Evolutionary conservation across 2,888 invertebrate genomes (phyloP).

Genomic region (Chymomyza procnemis): DNA sequence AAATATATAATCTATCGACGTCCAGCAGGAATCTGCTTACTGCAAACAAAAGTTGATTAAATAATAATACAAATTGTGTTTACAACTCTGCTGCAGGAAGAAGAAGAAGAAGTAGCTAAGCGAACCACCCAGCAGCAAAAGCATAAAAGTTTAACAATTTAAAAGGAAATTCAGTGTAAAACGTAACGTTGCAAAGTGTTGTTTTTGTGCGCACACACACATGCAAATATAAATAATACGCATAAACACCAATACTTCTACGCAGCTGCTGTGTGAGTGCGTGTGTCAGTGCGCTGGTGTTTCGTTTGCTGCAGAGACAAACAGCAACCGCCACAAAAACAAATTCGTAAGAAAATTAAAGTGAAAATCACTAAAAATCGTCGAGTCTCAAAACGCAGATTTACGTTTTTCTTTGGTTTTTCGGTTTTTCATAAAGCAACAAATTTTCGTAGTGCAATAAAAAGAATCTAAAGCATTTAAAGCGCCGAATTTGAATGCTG

Average conservation of each 20-base stretch:
- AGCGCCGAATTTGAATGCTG: conserved; percentile 53
- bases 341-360: conserved; percentile 19
- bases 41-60: conserved; percentile 23
- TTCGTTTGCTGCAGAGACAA: conserved; percentile 31
- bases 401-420: too few species aligned
- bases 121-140: conserved; percentile 5
- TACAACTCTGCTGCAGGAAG: conserved; percentile 6
- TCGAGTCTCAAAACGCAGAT: conserved; percentile 15
- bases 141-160: conserved; percentile 8
- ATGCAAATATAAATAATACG: neutral
- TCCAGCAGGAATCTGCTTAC: conserved; percentile 10
- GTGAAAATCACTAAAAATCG: conserved; percentile 35
- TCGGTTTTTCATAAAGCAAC: neutral
- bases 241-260: conserved; percentile 14
- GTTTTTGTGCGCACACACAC: neutral
- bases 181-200: conserved; percentile 17
- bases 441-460: conserved; percentile 9
- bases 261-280: conserved; percentile 40
- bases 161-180: conserved; percentile 9
- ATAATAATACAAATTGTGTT: conserved; percentile 23
- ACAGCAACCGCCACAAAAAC: conserved; percentile 31
- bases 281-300: conserved; percentile 14
- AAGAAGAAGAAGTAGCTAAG: conserved; percentile 8
- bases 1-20: conserved; percentile 10
- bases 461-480: conserved; percentile 22